Evolutionary conservation across 2,888 invertebrate species (phyloP).

Genomic region (Cryptosula pallasiana): DNA sequence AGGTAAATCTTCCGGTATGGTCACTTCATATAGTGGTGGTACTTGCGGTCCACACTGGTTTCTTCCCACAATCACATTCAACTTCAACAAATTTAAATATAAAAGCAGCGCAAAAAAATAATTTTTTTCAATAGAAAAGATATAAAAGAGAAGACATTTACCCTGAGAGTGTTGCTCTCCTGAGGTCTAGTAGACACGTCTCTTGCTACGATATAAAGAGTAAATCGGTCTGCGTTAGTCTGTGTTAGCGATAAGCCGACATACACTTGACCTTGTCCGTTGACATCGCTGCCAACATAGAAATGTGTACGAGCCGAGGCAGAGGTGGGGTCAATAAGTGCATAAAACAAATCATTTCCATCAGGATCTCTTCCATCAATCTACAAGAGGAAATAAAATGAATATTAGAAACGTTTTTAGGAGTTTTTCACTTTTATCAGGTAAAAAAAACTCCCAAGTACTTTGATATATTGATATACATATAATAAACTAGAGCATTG

Average conservation of each 20-base stretch:
- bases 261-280: neutral
- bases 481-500: too few species aligned
- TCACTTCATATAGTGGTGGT: slow-evolving; percentile 25
- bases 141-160: neutral
- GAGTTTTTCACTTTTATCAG: too few species aligned
- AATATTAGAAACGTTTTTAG: too few species aligned
- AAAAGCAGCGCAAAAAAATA: neutral
- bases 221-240: neutral
- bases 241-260: slow-evolving; percentile 2
- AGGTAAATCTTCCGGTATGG: slow-evolving; percentile 36
- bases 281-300: neutral
- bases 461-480: too few species aligned
- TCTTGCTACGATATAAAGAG: slow-evolving; percentile 8
- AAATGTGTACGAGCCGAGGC: neutral
- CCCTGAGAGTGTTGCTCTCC: slow-evolving; percentile 11
- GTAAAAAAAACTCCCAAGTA: too few species aligned
- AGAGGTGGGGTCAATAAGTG: neutral
- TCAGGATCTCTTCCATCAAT: slow-evolving; percentile 3
- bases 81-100: neutral
- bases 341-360: slow-evolving; percentile 7
- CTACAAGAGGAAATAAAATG: neutral
- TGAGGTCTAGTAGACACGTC: neutral
- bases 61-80: slow-evolving; percentile 19
- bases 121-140: too few species aligned
- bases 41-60: slow-evolving; percentile 11